Conservation (phyloP, 2,888 invertebrate species). For the Rhimphoctona megacephalus region DNA sequence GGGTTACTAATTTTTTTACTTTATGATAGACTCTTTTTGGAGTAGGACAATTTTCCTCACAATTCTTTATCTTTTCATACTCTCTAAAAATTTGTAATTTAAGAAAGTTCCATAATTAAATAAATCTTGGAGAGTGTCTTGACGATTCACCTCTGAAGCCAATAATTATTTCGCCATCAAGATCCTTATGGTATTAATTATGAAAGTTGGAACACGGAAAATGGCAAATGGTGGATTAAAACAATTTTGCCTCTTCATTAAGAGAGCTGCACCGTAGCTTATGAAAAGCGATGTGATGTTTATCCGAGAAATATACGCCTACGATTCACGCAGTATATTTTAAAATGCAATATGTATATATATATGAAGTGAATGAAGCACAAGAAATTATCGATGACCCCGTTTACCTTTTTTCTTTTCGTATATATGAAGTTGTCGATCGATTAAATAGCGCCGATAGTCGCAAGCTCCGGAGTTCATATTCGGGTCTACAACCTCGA, state of each 20-base stretch:
- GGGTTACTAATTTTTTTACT: neutral
- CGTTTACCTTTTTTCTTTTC: neutral
- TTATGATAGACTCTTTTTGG: too few relatives aligned
- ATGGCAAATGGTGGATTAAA: neutral
- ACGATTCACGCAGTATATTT: neutral
- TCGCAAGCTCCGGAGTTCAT: conserved; percentile 8
- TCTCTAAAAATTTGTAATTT: too few relatives aligned
- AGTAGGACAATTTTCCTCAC: too few relatives aligned
- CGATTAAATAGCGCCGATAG: neutral
- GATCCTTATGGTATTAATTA: neutral
- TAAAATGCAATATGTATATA: neutral
- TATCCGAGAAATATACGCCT: neutral
- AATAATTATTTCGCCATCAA: neutral
- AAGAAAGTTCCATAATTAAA: neutral
- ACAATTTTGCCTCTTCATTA: neutral
- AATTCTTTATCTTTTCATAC: too few relatives aligned
- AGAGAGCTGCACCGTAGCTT: neutral
- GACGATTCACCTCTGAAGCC: neutral
- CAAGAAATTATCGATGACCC: conserved; percentile 10
- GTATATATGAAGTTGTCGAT: neutral
- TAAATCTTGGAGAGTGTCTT: neutral
- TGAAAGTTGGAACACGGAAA: neutral
- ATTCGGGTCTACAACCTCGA: conserved; percentile 30
- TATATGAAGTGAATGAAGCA: neutral
- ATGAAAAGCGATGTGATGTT: neutral